Conservation (phyloP, 1,140 invertebrate species). For the Rhynchophorus ferrugineus region DNA sequence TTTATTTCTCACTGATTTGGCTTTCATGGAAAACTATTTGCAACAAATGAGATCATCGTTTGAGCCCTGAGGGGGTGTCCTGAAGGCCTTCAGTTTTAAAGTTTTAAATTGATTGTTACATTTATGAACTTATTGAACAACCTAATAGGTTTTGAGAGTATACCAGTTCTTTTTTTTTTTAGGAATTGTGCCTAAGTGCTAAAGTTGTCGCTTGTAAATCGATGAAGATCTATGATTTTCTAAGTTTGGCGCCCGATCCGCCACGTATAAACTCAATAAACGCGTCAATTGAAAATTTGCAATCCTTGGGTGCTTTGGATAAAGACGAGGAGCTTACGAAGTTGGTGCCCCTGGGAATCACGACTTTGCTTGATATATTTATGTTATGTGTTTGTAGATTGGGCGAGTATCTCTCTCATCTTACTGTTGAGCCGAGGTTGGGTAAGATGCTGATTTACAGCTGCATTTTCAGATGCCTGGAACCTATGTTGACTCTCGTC, state of each 20-base stretch:
- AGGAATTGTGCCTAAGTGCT: conserved; percentile 87
- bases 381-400: conserved; percentile 5
- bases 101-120: no score
- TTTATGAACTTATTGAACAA: no score
- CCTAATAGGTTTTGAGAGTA: no score
- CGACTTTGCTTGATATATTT: background rate
- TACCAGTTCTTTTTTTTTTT: no score
- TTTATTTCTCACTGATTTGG: no score
- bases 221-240: conserved; percentile 72
- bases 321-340: conserved; percentile 61
- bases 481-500: conserved; percentile 89
- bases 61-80: no score
- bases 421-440: conserved; percentile 84
- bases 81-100: no score
- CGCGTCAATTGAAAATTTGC: conserved; percentile 66
- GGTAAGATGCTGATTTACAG: conserved; percentile 89
- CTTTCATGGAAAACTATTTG: no score
- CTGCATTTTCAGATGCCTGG: conserved; percentile 85
- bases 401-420: conserved; percentile 72
- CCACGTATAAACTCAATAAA: conserved; percentile 69
- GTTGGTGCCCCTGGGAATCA: background rate
- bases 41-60: no score
- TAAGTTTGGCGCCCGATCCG: conserved; percentile 75
- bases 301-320: conserved; percentile 68
- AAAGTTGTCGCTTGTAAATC: conserved; percentile 70